phyloP scores from a whole-genome alignment of 2,888 invertebrate species.

The Aromia moschata region DNA sequence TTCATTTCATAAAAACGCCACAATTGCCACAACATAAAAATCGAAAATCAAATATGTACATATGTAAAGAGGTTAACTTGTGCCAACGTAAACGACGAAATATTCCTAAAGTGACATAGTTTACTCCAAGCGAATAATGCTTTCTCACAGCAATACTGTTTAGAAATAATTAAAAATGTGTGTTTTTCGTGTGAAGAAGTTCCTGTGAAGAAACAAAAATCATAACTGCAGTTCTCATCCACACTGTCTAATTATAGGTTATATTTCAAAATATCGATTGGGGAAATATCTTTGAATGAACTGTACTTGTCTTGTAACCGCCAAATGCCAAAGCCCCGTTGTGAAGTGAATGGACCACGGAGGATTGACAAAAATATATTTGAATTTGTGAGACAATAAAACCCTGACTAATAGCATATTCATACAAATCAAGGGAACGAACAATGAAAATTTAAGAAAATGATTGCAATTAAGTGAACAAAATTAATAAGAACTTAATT shows the following conservation, averaged over 20 bases:
- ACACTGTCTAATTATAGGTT: neutral
- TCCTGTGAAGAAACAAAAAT: too few relatives aligned
- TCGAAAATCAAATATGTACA: neutral
- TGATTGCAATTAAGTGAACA: neutral
- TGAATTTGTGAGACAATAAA: neutral
- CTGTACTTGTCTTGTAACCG: constrained; percentile 18
- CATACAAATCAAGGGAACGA: neutral
- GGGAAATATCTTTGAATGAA: constrained; percentile 1
- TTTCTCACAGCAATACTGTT: too few relatives aligned
- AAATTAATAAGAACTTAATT: neutral
- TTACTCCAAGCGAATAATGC: too few relatives aligned
- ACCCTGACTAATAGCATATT: neutral
- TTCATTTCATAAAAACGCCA: neutral
- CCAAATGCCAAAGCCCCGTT: constrained; percentile 33
- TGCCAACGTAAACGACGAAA: too few relatives aligned
- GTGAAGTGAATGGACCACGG: neutral
- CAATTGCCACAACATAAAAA: neutral
- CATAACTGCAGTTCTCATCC: too few relatives aligned
- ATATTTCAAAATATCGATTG: neutral
- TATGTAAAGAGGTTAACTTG: neutral
- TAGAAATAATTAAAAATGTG: too few relatives aligned
- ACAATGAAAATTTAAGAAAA: neutral
- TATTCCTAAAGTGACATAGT: too few relatives aligned
- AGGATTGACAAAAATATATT: too few relatives aligned
- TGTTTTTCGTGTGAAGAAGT: too few relatives aligned